Conservation (phyloP, 2,113 vertebrate genomes). For the Scatophagus argus region DNA sequence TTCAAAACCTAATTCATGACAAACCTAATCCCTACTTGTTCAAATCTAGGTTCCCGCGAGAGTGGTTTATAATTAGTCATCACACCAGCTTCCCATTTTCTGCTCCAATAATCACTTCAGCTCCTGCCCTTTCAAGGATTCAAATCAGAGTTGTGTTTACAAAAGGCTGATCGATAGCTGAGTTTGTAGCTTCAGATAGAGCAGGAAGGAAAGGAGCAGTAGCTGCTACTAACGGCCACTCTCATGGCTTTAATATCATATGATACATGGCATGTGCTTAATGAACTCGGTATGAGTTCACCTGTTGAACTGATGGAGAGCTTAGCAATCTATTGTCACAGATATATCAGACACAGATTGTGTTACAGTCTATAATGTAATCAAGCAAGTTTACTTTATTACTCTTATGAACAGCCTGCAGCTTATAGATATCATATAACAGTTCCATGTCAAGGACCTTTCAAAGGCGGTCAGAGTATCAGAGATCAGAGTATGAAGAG, state of each 20-base stretch:
- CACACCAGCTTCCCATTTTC: background rate
- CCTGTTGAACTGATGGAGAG: background rate
- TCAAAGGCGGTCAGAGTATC: too few relatives aligned
- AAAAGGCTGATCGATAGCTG: slow-evolving; percentile 3
- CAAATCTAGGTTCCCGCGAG: background rate
- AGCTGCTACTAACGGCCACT: background rate
- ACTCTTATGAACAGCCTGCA: background rate
- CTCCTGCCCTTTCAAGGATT: background rate
- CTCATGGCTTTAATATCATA: background rate
- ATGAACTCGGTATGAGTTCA: background rate
- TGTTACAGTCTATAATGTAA: background rate
- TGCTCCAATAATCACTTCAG: slow-evolving; percentile 1
- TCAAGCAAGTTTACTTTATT: background rate
- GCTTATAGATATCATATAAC: too few relatives aligned
- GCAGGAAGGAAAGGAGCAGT: background rate
- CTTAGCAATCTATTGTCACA: background rate
- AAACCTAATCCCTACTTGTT: background rate
- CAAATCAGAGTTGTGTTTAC: background rate
- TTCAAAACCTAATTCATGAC: too few relatives aligned
- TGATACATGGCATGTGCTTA: background rate
- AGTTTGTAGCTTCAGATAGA: slow-evolving; percentile 5
- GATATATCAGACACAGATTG: background rate
- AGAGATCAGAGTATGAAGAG: too few relatives aligned
- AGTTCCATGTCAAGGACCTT: too few relatives aligned
- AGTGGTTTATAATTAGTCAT: background rate